Base-by-base conservation (phyloP, 2,888 invertebrate genomes). In the Rotaria sp. region DNA sequence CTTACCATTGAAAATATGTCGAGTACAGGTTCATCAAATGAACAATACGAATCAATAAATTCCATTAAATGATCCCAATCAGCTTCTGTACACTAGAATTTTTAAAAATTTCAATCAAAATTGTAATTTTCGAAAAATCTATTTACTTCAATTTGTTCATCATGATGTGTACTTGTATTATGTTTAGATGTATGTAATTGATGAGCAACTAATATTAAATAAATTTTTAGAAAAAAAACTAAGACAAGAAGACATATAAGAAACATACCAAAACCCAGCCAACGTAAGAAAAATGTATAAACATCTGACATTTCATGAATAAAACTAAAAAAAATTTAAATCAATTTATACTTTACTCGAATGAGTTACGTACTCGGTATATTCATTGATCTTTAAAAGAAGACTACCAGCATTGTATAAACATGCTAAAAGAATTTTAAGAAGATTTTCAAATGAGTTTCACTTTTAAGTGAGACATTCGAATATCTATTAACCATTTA, bases 261-360 rank as follows among this genome's bases (percentile, higher is more conserved):
- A 80, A n/a, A n/a, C 26, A 45, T 45, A 80, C 80, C 80, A 11
- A 80, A 80, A 80, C 80, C 80, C 26, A 80, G 45, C 80, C 80
- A 80, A 13, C 80, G 80, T 45, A 80, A 45, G 11, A 80, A 80
- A 35, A 80, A 80, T 21, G 80, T 45, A n/a, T 80, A 80, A 26
- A 80, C 45, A 80, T 80, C 45, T 80, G 80, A 80, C 80, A 80
- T 80, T 80, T 80, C 80, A n/a, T 80, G 80, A 45, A 80, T 45
- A 45, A 80, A 80, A n/a, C 80, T 80, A 80, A 11, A 80, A 11
- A 80, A 80, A 0, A 35, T 35, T 15, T 1, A 67, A 18, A 67
- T 35, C 0, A 67, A 67, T 8, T 35, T 7, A 35, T 18, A 21
- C 15, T 35, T 15, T 21, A 38, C 13, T 67, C 7, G n/a, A n/a